Base-by-base conservation (phyloP, 2,888 invertebrate genomes). In the Coremacera marginata region DNA sequence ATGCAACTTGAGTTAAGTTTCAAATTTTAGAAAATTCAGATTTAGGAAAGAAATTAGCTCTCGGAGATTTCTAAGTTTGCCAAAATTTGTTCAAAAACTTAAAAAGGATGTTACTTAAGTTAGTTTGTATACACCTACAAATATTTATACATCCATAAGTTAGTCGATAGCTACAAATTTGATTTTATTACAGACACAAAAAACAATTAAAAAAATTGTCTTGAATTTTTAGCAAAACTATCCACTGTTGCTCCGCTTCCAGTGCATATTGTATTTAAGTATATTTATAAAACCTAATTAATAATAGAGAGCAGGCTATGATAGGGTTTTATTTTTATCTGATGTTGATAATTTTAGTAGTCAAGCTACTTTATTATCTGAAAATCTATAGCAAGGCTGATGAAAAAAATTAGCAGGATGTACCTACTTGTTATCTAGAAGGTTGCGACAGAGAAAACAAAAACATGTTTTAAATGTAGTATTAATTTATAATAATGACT, bases 331-430 rank as follows among this genome's bases (percentile, higher is more conserved):
- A 55, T 67, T 67, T 74, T 67, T 67, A 74, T 67, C 74, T 74
- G 67, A 55, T 65, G 22, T 65, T 34, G 63, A 52, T 74, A 55
- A 67, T 37, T 55, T 67, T 37, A 55, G 37, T 55, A 34, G 19
- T 34, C 52, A 57, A 65, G 67, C 25, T 52, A 7, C 25, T 55
- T 31, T 25, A 74, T 67, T 74, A 67, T 74, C 74, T 65, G 9
- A 11, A 65, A 63, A 73, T 63, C 51, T 51, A 7, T 34, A 31
- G 22, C 25, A 25, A 70, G 31, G 27, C 5, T 51, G 34, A 22
- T 22, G 31, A 27, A 72, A 34, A n/a, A 74, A 51, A 74, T 67
- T 55, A 67, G 67, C 52, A 55, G 65, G 74, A 65, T 74, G 74
- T 44, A 52, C 55, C 7, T 55, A 55, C 55, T 22, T 74, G 55